These are phyloP conservation scores for Ethmia dodecea DNA, from an alignment of 2,888 invertebrate species.

Conservation along the genomic window DNA sequence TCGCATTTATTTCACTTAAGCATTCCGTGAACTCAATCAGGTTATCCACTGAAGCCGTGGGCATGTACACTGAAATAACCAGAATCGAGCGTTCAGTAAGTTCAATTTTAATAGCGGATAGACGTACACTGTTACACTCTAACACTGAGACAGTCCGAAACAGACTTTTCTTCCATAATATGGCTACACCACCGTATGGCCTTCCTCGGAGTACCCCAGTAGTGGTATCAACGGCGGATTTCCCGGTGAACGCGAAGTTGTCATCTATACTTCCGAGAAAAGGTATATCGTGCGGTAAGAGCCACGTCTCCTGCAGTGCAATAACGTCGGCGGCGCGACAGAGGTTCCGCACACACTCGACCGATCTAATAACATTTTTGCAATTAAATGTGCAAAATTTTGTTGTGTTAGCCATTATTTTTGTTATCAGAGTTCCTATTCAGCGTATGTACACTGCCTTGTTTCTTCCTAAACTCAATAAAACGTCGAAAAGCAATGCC, in stretches of 20 bases:
- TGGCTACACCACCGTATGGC: conserved; percentile 20
- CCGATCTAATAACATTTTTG: conserved; percentile 13
- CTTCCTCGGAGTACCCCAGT: no score
- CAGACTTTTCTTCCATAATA: conserved; percentile 17
- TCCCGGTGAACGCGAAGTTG: no score
- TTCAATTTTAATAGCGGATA: conserved; percentile 17
- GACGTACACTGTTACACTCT: conserved; percentile 13
- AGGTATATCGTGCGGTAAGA: no score
- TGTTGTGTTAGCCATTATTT: neutral
- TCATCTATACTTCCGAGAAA: conserved; percentile 11
- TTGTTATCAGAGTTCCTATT: neutral
- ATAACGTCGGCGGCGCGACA: conserved; percentile 3
- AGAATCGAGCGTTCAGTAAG: conserved; percentile 7
- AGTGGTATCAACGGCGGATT: conserved; percentile 19
- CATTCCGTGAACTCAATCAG: no score
- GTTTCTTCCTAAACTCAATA: conserved; percentile 12
- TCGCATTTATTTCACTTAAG: no score
- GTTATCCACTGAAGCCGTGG: no score
- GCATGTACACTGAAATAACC: conserved; percentile 20
- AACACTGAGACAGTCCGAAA: conserved; percentile 13
- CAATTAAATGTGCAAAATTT: conserved; percentile 16
- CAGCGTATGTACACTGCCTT: neutral
- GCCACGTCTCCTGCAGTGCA: no score
- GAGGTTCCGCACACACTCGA: conserved; percentile 4
- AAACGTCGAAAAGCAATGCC: conserved; percentile 18